Base-by-base conservation (phyloP, 2,113 vertebrate genomes). In the Cinclus mexicanus region DNA sequence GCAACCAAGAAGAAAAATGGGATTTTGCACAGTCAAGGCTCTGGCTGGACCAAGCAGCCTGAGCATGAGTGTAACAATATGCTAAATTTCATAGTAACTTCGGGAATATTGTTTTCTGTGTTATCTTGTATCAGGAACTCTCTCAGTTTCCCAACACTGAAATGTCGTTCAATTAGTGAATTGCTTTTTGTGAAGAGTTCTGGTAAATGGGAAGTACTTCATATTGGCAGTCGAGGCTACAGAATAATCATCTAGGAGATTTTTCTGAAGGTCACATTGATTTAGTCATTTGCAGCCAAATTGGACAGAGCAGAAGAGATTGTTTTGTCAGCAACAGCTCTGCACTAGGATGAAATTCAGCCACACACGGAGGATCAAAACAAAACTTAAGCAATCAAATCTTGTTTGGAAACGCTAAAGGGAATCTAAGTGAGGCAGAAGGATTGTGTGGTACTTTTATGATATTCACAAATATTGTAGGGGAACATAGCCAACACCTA, bases 261-360 rank as follows among this genome's bases (percentile, higher is more conserved):
- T 70, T 89, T 94, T 77, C 87, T 89, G 76, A 93, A 94, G 80
- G 95, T 92, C 83, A 67, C 72, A 84, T 93, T 75, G 81, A 95
- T 89, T 95, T 95, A 84, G 72, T 82, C 5, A 82, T 91, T 93
- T 93, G 60, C 44, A 78, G 74, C 72, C 69, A 77, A 94, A 89
- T 46, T 81, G 77, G 72, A 89, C 46, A 94, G 91, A 91, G 44
- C 28, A 67, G 59, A 77, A 47, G 56, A 91, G 76, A 69, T 65
- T 64, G 65, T 90, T 96, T 86, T 81, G 41, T 80, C 72, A 94
- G 74, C 65, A 87, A 9, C 26, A 52, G 56, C 67, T 47, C 68
- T 81, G 47, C 47, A 55, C 2, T 46, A 28, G 47, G 18, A 59
- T 67, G 68, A 87, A 91, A 82, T 56, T 89, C 64, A 83, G 52